Conservation (phyloP, 2,113 vertebrate genomes). For the Pimephales promelas region DNA sequence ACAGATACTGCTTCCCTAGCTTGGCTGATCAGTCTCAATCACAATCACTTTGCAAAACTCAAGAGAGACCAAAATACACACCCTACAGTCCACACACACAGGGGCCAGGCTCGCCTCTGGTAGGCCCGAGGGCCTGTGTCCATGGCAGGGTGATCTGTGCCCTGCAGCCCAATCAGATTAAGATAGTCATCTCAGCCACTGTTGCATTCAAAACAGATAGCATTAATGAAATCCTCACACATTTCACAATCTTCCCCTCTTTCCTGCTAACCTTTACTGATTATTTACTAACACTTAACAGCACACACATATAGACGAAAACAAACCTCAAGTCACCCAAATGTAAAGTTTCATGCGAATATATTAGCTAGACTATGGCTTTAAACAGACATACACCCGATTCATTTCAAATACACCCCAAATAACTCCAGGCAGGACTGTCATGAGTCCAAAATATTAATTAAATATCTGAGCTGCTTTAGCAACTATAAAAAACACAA, state of each 20-base stretch:
- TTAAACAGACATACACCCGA: background rate
- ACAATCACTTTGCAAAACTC: background rate
- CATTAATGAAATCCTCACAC: conserved; percentile 73
- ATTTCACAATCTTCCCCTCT: conserved; percentile 63
- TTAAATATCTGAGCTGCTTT: background rate
- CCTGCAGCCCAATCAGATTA: conserved; percentile 74
- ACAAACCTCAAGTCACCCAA: background rate
- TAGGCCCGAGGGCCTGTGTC: conserved; percentile 47
- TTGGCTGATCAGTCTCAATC: background rate
- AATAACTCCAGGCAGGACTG: background rate
- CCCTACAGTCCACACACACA: background rate
- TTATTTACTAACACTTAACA: conserved; percentile 43
- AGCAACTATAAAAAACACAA: background rate
- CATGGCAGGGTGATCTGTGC: conserved; percentile 55
- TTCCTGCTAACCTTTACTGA: conserved; percentile 50
- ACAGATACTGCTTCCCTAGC: background rate
- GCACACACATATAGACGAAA: conserved; percentile 13
- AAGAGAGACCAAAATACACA: background rate
- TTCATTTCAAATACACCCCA: background rate
- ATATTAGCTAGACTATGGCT: background rate
- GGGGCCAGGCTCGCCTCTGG: conserved; percentile 2
- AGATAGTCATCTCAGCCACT: conserved; percentile 71
- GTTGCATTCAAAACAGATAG: conserved; percentile 69
- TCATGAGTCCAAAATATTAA: background rate
- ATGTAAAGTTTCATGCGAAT: background rate